phyloP scores from a whole-genome alignment of 1,140 invertebrate species.

The Macrosteles quadrilineatus region DNA sequence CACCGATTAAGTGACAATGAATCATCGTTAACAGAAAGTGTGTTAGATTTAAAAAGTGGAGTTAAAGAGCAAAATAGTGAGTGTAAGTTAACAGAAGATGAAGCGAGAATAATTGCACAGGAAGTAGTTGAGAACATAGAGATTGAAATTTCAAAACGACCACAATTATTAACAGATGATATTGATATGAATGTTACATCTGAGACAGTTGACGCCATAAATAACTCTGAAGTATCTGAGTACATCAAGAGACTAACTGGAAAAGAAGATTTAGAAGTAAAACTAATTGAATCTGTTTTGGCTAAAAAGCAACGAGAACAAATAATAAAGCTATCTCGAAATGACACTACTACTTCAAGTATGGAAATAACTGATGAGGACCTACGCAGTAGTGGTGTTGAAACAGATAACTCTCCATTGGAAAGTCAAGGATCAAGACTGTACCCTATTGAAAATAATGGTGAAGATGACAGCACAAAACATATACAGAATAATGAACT shows the following conservation, averaged over 20 bases:
- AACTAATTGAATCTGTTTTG: constrained; percentile 54
- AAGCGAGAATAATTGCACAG: constrained; percentile 52
- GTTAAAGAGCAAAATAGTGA: constrained; percentile 32
- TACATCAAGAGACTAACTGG: constrained; percentile 52
- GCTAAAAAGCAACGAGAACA: constrained; percentile 53
- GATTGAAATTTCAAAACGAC: constrained; percentile 52
- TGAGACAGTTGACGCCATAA: constrained; percentile 35
- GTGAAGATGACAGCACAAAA: constrained; percentile 25
- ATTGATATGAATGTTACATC: constrained; percentile 33
- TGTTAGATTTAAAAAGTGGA: background rate
- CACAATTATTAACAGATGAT: constrained; percentile 37
- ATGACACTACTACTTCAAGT: constrained; percentile 60
- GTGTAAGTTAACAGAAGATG: constrained; percentile 44
- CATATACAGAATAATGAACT: constrained; percentile 21
- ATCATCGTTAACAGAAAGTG: constrained; percentile 32
- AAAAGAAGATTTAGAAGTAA: constrained; percentile 52
- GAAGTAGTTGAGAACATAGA: constrained; percentile 58
- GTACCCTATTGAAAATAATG: constrained; percentile 26
- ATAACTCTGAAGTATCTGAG: constrained; percentile 50
- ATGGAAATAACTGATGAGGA: constrained; percentile 71
- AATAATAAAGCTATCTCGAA: constrained; percentile 50
- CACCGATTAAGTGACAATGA: background rate
- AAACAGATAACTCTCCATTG: constrained; percentile 65
- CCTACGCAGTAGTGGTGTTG: constrained; percentile 61
- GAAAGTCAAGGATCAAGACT: constrained; percentile 57